Evolutionary conservation across 2,797 vertebrate species (phyloP).

Genomic region (Dromococcyx pavoninus): DNA sequence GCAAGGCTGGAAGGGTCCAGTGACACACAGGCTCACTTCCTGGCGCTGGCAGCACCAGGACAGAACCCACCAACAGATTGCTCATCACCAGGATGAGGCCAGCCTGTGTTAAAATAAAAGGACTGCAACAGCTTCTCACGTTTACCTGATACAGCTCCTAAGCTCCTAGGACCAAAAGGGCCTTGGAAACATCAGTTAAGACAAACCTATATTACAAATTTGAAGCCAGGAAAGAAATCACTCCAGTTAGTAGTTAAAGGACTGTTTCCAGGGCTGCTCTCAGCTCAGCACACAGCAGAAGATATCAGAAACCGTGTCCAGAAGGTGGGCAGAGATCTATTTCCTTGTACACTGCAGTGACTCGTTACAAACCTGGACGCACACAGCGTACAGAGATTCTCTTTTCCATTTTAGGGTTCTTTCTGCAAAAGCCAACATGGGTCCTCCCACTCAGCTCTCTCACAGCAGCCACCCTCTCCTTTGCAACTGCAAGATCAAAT

Average conservation of each 20-base stretch:
- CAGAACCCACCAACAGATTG: conserved; percentile 53
- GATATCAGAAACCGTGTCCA: neutral
- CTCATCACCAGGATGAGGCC: conserved; percentile 36
- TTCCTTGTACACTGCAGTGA: neutral
- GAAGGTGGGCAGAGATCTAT: neutral
- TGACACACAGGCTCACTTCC: neutral
- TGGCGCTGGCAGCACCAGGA: neutral
- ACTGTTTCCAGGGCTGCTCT: neutral
- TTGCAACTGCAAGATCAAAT: conserved; percentile 10
- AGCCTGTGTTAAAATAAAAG: neutral
- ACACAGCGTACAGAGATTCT: neutral
- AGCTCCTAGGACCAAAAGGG: neutral
- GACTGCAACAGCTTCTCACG: neutral
- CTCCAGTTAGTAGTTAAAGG: neutral
- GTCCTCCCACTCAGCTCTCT: conserved; percentile 40
- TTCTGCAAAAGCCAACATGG: conserved; percentile 32
- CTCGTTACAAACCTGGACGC: neutral
- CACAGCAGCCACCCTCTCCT: conserved; percentile 20
- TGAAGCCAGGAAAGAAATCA: neutral
- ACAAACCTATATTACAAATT: neutral
- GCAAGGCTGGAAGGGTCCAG: neutral
- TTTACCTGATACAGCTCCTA: neutral
- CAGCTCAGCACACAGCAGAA: neutral
- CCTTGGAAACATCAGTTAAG: neutral
- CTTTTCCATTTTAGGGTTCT: conserved; percentile 33